Conservation (phyloP, 1,140 invertebrate species). For the Hylaeus anthracinus region DNA sequence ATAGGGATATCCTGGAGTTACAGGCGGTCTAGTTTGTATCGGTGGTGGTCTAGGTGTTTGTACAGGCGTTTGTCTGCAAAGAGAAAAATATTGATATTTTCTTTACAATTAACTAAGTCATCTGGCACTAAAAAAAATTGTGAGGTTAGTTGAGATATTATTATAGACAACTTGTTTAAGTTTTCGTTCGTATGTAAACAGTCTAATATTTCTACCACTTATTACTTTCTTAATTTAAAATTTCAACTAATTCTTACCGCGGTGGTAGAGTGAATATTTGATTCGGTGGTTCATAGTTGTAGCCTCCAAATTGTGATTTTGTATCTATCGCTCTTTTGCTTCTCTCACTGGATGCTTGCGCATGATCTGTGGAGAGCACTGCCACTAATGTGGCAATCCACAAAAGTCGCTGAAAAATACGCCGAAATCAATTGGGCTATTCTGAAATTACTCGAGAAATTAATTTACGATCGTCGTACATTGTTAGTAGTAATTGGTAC, state of each 20-base stretch:
- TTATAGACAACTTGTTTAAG: no score
- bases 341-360: constrained; percentile 63
- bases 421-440: background rate
- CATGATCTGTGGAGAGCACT: constrained; percentile 68
- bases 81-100: background rate
- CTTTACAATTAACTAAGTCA: no score
- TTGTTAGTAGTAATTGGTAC: no score
- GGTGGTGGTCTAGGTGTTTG: constrained; percentile 9
- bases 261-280: constrained; percentile 68
- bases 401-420: constrained; percentile 69
- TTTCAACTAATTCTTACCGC: constrained; percentile 57
- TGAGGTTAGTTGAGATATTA: background rate
- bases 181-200: background rate
- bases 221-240: background rate
- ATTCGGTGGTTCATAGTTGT: constrained; percentile 64
- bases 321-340: constrained; percentile 72
- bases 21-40: background rate
- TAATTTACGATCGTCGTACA: background rate
- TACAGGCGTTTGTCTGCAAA: background rate
- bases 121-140: no score
- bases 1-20: constrained; percentile 39
- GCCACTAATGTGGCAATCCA: constrained; percentile 70
- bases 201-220: background rate
- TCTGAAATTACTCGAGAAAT: no score
- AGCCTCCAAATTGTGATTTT: constrained; percentile 70